These are phyloP conservation scores for Liparis tanakae DNA, from an alignment of 2,797 vertebrate species.

Conservation along the genomic window DNA sequence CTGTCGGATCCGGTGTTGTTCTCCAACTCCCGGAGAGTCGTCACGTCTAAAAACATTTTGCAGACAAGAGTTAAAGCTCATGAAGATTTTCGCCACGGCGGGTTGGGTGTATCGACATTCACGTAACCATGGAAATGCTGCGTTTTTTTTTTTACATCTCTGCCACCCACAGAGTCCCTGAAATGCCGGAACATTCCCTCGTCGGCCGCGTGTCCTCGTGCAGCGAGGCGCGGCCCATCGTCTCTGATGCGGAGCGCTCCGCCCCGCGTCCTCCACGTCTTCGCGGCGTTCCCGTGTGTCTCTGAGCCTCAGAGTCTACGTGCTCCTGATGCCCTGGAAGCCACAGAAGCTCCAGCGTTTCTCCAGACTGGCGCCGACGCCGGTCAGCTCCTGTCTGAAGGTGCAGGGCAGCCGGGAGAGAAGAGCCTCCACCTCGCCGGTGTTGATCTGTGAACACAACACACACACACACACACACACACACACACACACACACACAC, in stretches of 20 bases:
- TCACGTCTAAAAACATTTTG: conserved; percentile 52
- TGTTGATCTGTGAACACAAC: conserved; percentile 85
- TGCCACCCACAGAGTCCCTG: conserved; percentile 57
- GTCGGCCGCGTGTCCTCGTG: conserved; percentile 43
- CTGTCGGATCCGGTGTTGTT: conserved; percentile 39
- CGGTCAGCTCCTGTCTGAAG: conserved; percentile 89
- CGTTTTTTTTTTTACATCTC: conserved; percentile 55
- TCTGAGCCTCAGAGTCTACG: conserved; percentile 77
- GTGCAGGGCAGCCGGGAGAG: conserved; percentile 90
- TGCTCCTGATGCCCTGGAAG: conserved; percentile 84
- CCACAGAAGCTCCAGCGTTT: conserved; percentile 89
- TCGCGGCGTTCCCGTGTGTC: conserved; percentile 31
- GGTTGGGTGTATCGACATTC: conserved; percentile 49
- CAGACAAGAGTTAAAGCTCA: conserved; percentile 52
- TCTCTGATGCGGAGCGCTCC: conserved; percentile 50
- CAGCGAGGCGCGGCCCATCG: conserved; percentile 29
- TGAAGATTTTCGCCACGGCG: conserved; percentile 41
- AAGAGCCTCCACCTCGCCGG: conserved; percentile 88
- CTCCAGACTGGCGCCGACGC: conserved; percentile 86
- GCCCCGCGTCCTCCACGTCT: conserved; percentile 32
- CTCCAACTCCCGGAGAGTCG: conserved; percentile 41
- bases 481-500: conserved; percentile 4
- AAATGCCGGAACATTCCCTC: conserved; percentile 52
- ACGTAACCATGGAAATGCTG: conserved; percentile 69
- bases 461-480: conserved; percentile 1